A percentile compares a stretch with the other conserved stretches of the same genome.
phyloP scores from a whole-genome alignment of 2,797 vertebrate species.

The Halcyon leucocephala region DNA sequence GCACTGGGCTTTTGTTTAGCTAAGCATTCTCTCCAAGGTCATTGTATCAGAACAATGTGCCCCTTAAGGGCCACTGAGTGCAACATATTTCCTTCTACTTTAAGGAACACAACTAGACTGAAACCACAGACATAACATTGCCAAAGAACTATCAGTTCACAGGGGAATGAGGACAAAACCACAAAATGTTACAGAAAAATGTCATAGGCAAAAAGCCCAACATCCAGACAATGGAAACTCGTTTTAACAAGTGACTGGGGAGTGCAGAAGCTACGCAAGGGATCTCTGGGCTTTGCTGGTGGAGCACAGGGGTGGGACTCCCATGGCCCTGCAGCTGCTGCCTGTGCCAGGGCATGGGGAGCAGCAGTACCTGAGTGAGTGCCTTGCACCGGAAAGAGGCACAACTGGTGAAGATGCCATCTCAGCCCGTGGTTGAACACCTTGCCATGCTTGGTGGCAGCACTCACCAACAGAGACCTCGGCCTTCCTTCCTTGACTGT shows the following conservation, averaged over 20 bases:
- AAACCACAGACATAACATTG: background rate
- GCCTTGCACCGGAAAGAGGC: background rate
- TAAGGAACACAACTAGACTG: background rate
- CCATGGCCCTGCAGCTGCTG: fast-evolving
- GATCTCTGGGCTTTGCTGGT: background rate
- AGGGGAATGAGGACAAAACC: background rate
- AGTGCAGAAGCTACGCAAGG: background rate
- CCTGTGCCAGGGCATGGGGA: background rate
- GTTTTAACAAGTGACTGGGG: background rate
- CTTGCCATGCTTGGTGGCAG: background rate
- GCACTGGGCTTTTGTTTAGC: background rate
- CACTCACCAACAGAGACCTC: background rate
- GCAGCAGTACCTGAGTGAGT: fast-evolving
- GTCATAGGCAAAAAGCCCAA: background rate
- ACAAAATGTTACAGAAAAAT: background rate
- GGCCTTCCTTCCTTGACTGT: fast-evolving
- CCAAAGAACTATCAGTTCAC: background rate
- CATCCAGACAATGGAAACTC: background rate
- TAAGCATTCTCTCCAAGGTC: background rate
- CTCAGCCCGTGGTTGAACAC: background rate
- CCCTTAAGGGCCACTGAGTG: background rate
- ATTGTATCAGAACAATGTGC: background rate
- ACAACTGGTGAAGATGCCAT: fast-evolving
- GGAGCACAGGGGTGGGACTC: background rate
- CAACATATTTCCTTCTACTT: background rate